Evolutionary conservation across 2,888 invertebrate genomes (phyloP).

Genomic region (Lydus trimaculatus): DNA sequence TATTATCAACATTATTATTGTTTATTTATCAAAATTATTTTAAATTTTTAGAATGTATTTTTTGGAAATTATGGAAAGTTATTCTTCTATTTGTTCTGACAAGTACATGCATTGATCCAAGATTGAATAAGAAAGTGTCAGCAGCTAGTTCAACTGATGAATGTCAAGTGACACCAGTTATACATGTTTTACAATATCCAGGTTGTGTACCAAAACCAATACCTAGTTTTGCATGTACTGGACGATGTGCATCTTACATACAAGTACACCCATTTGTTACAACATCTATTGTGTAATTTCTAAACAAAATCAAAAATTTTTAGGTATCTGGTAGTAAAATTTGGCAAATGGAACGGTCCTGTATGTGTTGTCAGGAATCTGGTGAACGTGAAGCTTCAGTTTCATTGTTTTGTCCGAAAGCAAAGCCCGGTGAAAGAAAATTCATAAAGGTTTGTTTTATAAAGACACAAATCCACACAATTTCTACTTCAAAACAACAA

Average conservation of each 20-base stretch:
- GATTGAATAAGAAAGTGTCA: constrained; percentile 44
- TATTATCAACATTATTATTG: background rate
- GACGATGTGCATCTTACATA: constrained; percentile 89
- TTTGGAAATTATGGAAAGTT: constrained; percentile 42
- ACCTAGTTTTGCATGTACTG: constrained; percentile 92
- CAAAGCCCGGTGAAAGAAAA: constrained; percentile 84
- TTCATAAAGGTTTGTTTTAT: constrained; percentile 74
- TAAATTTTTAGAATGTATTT: background rate
- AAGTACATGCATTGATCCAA: constrained; percentile 56
- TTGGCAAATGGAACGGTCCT: constrained; percentile 95
- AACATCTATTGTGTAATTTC: background rate
- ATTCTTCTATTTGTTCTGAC: constrained; percentile 48
- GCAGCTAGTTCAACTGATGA: constrained; percentile 69
- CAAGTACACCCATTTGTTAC: constrained; percentile 68
- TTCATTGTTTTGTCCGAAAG: constrained; percentile 87
- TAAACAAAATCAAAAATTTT: constrained; percentile 31
- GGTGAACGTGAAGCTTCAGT: constrained; percentile 91
- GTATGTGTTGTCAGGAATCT: constrained; percentile 95
- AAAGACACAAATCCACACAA: background rate
- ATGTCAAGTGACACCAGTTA: constrained; percentile 90
- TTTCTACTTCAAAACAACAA: background rate
- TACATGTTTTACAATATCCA: constrained; percentile 89
- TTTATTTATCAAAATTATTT: background rate
- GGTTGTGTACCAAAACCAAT: constrained; percentile 93
- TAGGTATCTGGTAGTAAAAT: constrained; percentile 94